phyloP scores from a whole-genome alignment of 2,113 vertebrate genomes.

The Carassius gibelio region DNA sequence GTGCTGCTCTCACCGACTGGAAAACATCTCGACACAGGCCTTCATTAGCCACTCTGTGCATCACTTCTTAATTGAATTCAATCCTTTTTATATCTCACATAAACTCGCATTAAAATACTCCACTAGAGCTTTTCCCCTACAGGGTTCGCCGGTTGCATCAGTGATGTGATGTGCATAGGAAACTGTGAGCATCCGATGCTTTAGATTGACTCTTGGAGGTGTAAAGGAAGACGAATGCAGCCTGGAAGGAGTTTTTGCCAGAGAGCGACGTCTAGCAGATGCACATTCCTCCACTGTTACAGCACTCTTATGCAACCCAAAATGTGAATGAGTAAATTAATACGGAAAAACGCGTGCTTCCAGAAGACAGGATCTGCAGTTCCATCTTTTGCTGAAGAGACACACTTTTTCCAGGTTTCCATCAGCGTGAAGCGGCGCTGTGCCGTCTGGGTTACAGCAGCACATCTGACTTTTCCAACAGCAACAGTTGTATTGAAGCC shows the following conservation, averaged over 20 bases:
- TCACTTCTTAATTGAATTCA: not conserved
- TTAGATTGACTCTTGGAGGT: not conserved
- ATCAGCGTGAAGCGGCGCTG: conserved; percentile 65
- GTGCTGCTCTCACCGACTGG: conserved; percentile 9
- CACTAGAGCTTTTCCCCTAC: not conserved
- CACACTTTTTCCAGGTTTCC: conserved; percentile 73
- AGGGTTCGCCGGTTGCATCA: conserved; percentile 45
- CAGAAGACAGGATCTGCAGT: conserved; percentile 67
- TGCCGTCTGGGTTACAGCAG: conserved; percentile 66
- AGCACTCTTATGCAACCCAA: conserved; percentile 67
- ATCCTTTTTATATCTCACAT: not conserved
- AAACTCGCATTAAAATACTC: not conserved
- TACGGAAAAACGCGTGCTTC: conserved; percentile 56
- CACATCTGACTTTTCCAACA: conserved; percentile 65
- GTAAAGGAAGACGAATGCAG: not conserved
- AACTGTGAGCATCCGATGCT: conserved; percentile 32
- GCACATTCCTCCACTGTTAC: conserved; percentile 70
- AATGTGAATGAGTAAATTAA: conserved; percentile 72
- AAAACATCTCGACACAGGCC: conserved; percentile 1
- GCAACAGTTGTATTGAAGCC: conserved; percentile 62
- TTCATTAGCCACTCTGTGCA: not conserved
- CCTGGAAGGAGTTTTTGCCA: conserved; percentile 50
- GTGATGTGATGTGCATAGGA: conserved; percentile 56
- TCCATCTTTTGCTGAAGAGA: conserved; percentile 62
- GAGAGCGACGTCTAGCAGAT: conserved; percentile 64